Conservation (phyloP, 2,888 invertebrate species). For the Trypoxylon attenuatum region DNA sequence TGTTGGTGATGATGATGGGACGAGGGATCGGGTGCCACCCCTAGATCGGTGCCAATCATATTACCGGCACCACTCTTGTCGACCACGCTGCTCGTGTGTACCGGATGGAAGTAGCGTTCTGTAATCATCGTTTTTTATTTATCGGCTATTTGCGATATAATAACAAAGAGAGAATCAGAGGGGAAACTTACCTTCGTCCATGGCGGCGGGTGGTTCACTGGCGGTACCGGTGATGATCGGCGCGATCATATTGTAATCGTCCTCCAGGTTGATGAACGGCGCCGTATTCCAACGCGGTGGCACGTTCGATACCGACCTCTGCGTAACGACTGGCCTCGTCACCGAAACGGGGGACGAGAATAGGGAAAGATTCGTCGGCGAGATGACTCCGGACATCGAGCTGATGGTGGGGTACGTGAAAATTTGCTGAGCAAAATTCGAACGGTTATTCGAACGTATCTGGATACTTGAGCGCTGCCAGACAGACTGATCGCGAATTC, state of each 20-base stretch:
- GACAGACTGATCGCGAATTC: too few species aligned
- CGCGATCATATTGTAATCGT: constrained; percentile 96
- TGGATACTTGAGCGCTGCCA: too few species aligned
- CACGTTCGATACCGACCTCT: constrained; percentile 76
- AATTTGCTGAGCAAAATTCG: constrained; percentile 80
- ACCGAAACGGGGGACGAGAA: constrained; percentile 83
- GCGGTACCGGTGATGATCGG: constrained; percentile 79
- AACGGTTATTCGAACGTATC: too few species aligned
- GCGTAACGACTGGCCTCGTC: constrained; percentile 83
- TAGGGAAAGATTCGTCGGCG: constrained; percentile 90
- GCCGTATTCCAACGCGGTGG: constrained; percentile 88
- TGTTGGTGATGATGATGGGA: constrained; percentile 70
- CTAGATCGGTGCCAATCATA: constrained; percentile 67
- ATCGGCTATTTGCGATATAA: constrained; percentile 8
- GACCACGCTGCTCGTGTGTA: constrained; percentile 76
- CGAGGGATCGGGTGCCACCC: constrained; percentile 65
- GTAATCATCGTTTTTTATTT: constrained; percentile 57
- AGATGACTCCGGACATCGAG: constrained; percentile 91
- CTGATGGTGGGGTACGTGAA: constrained; percentile 93
- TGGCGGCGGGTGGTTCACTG: constrained; percentile 68
- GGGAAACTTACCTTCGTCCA: constrained; percentile 69
- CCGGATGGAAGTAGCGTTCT: constrained; percentile 78
- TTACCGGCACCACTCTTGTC: constrained; percentile 73
- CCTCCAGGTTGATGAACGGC: constrained; percentile 92
- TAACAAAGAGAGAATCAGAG: not conserved